Evolutionary conservation across 53 echinoderm and acorn worm genomes (phyloP), one percentile per base, ranked within the genome.

Genomic region (Actinopyga echinites): DNA sequence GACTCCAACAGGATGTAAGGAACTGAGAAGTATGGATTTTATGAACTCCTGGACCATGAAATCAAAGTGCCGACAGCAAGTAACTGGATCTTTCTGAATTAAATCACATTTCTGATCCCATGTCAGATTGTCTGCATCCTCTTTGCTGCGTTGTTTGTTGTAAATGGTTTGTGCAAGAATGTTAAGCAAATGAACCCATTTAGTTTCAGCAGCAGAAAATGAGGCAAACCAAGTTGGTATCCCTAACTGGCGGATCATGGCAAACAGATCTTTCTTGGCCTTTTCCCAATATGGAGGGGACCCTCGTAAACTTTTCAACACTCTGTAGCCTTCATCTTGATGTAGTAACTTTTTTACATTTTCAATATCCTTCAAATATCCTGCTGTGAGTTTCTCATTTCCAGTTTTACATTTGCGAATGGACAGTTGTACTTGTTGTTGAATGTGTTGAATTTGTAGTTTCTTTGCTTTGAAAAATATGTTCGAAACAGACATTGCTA

Each of bases 231-330:
- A 90, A 52, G 86, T 86, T 64, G 86, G 90, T 30, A 86, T 35
- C 12, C 90, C 86, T 17, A 90, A 52, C 32, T 90, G 90, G 1
- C 90, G 62, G 35, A 90, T 57, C 86, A 86, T 86, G 10, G 90
- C 90, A 86, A 90, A 90, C 8, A 74, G 19, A 20, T 86, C 74
- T 64, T 75, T 82, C 57, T 86, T 86, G 17, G 86, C 55, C 8
- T 61, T 58, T 82, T 90, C 90, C 86, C 86, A 89, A 57, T 86
- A 90, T 0, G 87, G 87, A 2, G 85, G 89, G 1, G 90, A 90
- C 3, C 75, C 86, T 13, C 86, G 33, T 15, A 90, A 8, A n/a
- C 81, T 85, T 34, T 75, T 42, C 42, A 85, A 89, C 11, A 89
- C 60, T 43, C 64, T 80, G 44, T 64, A 89, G 2, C 85, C 89